Conservation (phyloP, 2,113 vertebrate genomes). For the Stigmatopora argus region DNA sequence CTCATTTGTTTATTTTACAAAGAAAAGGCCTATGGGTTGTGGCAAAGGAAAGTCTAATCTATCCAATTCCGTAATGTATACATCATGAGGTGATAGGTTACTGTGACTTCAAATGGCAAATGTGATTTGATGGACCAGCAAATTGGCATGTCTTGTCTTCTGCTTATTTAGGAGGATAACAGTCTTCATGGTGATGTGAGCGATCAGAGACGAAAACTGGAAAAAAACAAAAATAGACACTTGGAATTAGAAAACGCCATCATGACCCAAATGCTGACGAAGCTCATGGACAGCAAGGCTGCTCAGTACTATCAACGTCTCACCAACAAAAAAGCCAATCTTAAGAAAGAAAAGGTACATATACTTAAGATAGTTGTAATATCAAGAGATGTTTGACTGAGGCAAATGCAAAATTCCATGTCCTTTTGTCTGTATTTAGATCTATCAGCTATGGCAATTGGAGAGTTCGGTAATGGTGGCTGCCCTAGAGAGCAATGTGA, state of each 20-base stretch:
- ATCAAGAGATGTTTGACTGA: too few species aligned
- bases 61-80: too few species aligned
- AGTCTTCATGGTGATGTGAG: slow-evolving; percentile 44
- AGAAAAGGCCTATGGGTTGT: too few species aligned
- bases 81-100: too few species aligned
- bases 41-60: too few species aligned
- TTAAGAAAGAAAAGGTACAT: slow-evolving; percentile 75
- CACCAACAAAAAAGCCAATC: slow-evolving; percentile 54
- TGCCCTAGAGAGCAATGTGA: slow-evolving; percentile 67
- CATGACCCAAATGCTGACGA: slow-evolving; percentile 75
- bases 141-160: background rate
- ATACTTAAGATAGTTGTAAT: background rate
- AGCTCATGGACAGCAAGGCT: slow-evolving; percentile 75
- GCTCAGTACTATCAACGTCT: slow-evolving; percentile 74
- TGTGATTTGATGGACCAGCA: background rate
- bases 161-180: slow-evolving; percentile 68
- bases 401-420: background rate
- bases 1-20: too few species aligned
- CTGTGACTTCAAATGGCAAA: background rate
- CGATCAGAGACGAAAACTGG: slow-evolving; percentile 56
- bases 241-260: slow-evolving; percentile 71
- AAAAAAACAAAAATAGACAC: slow-evolving; percentile 59
- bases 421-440: slow-evolving; percentile 55
- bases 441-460: slow-evolving; percentile 71
- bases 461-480: slow-evolving; percentile 73